Conservation (phyloP, 2,113 vertebrate genomes). For the Sphaerodactylus townsendi region DNA sequence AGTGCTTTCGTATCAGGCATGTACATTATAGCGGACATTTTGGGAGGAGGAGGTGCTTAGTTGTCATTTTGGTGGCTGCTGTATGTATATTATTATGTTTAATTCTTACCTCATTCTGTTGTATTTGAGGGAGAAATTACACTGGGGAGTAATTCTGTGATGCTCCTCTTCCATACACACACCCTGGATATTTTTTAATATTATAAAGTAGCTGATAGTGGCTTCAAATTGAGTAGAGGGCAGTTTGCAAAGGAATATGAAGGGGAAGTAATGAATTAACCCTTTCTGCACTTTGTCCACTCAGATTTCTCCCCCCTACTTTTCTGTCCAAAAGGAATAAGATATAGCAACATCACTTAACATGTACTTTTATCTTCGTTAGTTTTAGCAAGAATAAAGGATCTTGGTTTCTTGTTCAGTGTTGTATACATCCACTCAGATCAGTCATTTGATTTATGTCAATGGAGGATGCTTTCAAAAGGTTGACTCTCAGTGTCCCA, state of each 20-base stretch:
- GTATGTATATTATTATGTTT: not conserved
- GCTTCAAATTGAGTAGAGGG: too few species aligned
- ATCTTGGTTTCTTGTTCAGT: constrained; percentile 47
- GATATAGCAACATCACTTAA: too few species aligned
- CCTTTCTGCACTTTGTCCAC: too few species aligned
- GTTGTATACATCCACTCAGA: not conserved
- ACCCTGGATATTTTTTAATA: too few species aligned
- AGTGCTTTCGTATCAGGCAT: not conserved
- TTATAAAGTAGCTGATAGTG: too few species aligned
- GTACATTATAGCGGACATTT: not conserved
- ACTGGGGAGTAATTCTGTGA: too few species aligned
- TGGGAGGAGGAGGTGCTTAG: not conserved
- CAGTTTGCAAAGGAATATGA: too few species aligned
- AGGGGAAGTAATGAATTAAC: too few species aligned
- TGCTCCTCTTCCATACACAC: too few species aligned
- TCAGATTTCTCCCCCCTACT: too few species aligned
- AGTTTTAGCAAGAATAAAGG: constrained; percentile 34
- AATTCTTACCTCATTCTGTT: not conserved
- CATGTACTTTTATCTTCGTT: not conserved
- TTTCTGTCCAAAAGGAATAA: too few species aligned
- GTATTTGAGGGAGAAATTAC: not conserved
- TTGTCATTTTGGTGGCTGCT: not conserved
- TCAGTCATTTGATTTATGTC: not conserved
- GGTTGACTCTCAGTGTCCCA: too few species aligned
- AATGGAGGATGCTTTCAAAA: not conserved